A percentile compares a stretch with the other conserved stretches of the same genome.
phyloP scores from a whole-genome alignment of 2,113 vertebrate genomes.

The Oostethus manadensis region DNA sequence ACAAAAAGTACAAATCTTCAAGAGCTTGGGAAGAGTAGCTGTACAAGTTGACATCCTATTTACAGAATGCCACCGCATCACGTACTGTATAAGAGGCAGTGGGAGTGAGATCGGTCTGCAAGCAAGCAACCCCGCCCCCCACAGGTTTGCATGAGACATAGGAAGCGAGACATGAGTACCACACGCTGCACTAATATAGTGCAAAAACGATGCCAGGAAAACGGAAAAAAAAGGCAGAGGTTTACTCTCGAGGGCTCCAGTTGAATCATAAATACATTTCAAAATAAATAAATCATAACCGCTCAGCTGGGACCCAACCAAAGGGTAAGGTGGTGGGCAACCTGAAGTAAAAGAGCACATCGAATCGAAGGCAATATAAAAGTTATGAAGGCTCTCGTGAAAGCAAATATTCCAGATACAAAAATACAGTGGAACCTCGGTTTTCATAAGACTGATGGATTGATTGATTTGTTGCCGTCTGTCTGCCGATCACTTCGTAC shows the following conservation, averaged over 20 bases:
- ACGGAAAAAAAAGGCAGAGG: slow-evolving; percentile 30
- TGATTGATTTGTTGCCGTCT: no score
- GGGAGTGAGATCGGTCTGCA: slow-evolving; percentile 58
- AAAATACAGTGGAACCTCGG: no score
- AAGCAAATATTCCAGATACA: slow-evolving; percentile 30
- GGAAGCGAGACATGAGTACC: slow-evolving; percentile 83
- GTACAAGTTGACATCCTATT: slow-evolving; percentile 14
- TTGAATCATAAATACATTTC: background rate
- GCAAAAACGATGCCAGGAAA: slow-evolving; percentile 85
- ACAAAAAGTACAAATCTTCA: slow-evolving; percentile 62
- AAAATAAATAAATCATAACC: background rate
- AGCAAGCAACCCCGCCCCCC: slow-evolving; percentile 65
- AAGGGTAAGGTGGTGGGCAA: slow-evolving; percentile 2
- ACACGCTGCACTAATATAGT: slow-evolving; percentile 99
- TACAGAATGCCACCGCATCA: slow-evolving; percentile 60
- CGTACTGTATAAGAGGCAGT: slow-evolving; percentile 69
- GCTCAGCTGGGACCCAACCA: slow-evolving; percentile 8
- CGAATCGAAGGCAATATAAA: slow-evolving; percentile 63
- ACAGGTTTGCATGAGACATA: slow-evolving; percentile 80
- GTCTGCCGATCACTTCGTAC: no score
- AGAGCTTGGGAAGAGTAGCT: background rate
- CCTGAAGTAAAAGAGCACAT: slow-evolving; percentile 32
- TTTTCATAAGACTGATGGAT: no score
- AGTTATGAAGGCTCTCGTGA: slow-evolving; percentile 66
- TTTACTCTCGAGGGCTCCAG: background rate